Base-by-base conservation (phyloP, 2,113 vertebrate species). In the Zingel zingel region DNA sequence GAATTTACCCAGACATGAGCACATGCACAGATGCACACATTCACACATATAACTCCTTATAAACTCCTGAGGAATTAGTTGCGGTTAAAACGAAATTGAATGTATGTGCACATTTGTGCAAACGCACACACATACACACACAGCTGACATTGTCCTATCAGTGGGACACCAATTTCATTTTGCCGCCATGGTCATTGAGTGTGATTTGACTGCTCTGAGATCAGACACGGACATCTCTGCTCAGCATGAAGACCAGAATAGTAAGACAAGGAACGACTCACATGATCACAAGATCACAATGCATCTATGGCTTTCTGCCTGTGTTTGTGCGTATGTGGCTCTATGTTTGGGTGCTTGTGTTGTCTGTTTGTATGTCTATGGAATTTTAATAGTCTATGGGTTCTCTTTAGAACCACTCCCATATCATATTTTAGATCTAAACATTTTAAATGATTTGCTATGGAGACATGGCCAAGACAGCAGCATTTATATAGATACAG, bases 161-260 rank as follows among this genome's bases (percentile, higher is more conserved):
- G 71, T 64, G 69, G 78, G 84, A 82, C 59, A 86, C 62, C 50
- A 30, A 69, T 81, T 83, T 79, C 57, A 71, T 89, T 84, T 79
- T 33, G 64, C 81, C 58, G 83, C 53, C 53, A n/a, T 27, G 64
- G 74, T 89, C 79, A 78, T 57, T 43, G 48, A 70, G 79, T 64
- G 74, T 79, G 74, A 83, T 83, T 58, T 65, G 62, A 77, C 69
- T 74, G 56, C 61, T 82, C 64, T 36, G 30, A 78, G 72, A 74
- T 73, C 81, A 85, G 76, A 82, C 63, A 27, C 25, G 25, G 53
- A 77, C 54, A 54, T 79, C 71, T 83, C 67, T 54, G 59, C 80
- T 70, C 88, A 68, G 84, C 77, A 13, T 82, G 88, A 79, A 59
- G 66, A 84, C 82, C 48, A 43, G 58, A 79, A 80, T 51, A 69